Base-by-base conservation (phyloP, 2,888 invertebrate genomes). In the Drosophila koepferae region DNA sequence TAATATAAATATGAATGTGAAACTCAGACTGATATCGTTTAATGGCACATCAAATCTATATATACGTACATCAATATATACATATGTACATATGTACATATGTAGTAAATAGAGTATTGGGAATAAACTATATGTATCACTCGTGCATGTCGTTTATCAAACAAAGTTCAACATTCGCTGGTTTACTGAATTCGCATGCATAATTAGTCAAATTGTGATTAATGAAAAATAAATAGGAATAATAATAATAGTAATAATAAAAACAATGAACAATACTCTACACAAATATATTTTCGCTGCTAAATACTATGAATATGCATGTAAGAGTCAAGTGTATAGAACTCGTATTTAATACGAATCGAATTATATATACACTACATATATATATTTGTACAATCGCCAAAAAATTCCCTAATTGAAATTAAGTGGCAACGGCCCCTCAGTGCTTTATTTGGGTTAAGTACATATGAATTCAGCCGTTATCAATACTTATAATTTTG, bases 181-280 rank as follows among this genome's bases (percentile, higher is more conserved):
- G 70, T 72, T 71, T 67, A 74, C 16, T 83, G 67, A 60, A 77
- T 70, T 74, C 49, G 43, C 72, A 86, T 80, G 86, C 71, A 48
- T 54, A 67, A 73, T 88, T 86, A 72, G 70, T 86, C 77, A 75
- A 59, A 60, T 46, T 63, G 46, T 48, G 56, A n/a, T 43, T 28
- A 63, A 48, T 23, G 16, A 48, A n/a, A 59, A 62, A 46, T 3
- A 46, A 23, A 46, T 8, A 28, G 7, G 55, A 59, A 55, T 34
- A 64, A 59, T 49, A 40, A 28, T 14, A 28, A 38, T 43, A 18
- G 12, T 20, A 49, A 72, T 53, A 34, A 18, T 34, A 53, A 53
- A n/a, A 9, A 12, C 34, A 8, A 55, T 36, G 10, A 10, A 23
- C 23, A 44, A 36, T 18, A 3, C 23, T 18, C 18, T 12, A 36